Evolutionary conservation across 2,113 vertebrate species (phyloP).

Genomic region (Erythrocercus mccallii): DNA sequence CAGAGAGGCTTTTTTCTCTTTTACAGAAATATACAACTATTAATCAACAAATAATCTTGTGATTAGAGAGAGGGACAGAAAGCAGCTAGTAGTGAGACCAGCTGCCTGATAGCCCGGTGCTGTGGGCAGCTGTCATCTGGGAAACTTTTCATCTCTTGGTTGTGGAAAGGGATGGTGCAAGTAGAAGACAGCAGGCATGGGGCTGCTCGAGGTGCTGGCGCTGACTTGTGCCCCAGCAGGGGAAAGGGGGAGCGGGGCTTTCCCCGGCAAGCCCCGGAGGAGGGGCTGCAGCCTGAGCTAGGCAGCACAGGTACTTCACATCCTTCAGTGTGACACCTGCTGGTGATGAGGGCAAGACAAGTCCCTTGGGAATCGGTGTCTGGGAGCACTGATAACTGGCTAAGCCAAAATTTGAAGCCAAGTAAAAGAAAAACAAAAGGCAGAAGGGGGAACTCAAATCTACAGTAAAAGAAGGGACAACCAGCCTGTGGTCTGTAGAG

Average conservation of each 20-base stretch:
- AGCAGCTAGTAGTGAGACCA: not conserved
- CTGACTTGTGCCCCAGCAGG: not conserved
- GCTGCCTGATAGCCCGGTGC: not conserved
- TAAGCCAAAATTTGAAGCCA: not conserved
- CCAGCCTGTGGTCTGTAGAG: not conserved
- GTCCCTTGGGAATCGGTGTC: not conserved
- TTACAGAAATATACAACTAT: constrained; percentile 9
- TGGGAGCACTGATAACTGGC: not conserved
- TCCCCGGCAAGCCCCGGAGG: not conserved
- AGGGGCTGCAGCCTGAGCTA: constrained; percentile 1
- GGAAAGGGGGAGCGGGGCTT: not conserved
- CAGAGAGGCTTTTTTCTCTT: constrained; percentile 32
- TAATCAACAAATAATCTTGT: constrained; percentile 3
- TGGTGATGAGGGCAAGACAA: not conserved
- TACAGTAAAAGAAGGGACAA: not conserved
- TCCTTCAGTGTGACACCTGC: not conserved
- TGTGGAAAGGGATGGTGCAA: not conserved
- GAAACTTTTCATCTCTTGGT: not conserved
- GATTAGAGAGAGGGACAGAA: not conserved
- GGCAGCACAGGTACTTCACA: not conserved
- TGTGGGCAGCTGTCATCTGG: not conserved
- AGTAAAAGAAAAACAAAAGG: not conserved
- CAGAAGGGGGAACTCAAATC: not conserved
- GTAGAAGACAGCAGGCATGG: not conserved
- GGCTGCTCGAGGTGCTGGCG: not conserved